A percentile compares a stretch with the other conserved stretches of the same genome.
phyloP scores from a whole-genome alignment of 2,797 vertebrate species.

The Tolypeutes matacus region DNA sequence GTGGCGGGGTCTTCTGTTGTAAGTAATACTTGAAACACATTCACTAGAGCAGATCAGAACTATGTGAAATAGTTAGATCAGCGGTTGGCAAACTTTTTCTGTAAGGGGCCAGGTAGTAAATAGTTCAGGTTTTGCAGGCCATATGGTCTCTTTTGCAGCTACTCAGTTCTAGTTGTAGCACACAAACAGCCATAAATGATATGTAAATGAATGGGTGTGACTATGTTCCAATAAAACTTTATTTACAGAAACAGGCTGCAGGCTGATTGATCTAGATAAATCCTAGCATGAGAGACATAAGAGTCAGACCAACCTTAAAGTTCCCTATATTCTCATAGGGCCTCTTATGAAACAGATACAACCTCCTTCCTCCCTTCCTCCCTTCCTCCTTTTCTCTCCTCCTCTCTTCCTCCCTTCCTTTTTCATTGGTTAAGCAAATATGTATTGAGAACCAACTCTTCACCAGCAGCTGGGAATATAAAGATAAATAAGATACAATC shows the following conservation, averaged over 20 bases:
- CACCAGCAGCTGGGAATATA: not conserved
- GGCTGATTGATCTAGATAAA: not conserved
- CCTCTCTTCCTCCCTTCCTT: not conserved
- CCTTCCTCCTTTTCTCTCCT: not conserved
- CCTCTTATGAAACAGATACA: not conserved
- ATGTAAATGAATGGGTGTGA: not conserved
- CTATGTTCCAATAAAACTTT: not conserved
- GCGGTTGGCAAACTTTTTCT: not conserved
- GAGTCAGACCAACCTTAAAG: not conserved
- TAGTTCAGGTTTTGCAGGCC: not conserved
- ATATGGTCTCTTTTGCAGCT: not conserved
- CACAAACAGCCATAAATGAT: not conserved
- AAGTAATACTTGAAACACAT: not conserved
- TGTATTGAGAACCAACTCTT: not conserved
- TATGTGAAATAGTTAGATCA: not conserved
- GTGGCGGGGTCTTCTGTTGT: not conserved
- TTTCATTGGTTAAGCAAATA: slow-evolving; percentile 12
- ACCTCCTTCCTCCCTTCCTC: accelerated
- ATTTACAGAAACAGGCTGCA: not conserved
- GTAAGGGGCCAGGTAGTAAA: not conserved
- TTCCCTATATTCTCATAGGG: not conserved
- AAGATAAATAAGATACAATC: not conserved
- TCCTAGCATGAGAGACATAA: not conserved
- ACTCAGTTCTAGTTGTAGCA: not conserved
- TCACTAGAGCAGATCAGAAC: not conserved